Evolutionary conservation across 2,797 vertebrate genomes (phyloP).

Genomic region (Zenarchopterus dispar): DNA sequence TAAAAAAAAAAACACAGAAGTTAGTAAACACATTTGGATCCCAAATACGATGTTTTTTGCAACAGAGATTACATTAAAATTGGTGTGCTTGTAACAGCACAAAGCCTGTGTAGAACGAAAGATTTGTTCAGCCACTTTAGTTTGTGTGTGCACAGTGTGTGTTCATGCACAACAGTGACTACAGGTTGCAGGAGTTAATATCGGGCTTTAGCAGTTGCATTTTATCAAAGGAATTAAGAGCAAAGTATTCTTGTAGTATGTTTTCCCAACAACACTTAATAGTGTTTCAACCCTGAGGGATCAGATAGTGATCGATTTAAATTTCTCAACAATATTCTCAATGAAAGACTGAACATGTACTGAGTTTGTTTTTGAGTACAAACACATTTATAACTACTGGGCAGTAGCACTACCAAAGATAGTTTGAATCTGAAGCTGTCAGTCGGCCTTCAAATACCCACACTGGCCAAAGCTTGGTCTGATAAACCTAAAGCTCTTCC

Average conservation of each 20-base stretch:
- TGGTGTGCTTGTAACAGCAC: neutral
- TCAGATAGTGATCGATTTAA: neutral
- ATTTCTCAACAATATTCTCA: neutral
- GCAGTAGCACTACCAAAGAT: neutral
- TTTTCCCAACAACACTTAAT: neutral
- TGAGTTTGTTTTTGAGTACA: neutral
- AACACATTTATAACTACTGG: neutral
- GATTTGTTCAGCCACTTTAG: too few relatives aligned
- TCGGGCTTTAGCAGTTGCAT: neutral
- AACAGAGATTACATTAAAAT: neutral
- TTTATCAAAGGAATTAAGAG: neutral
- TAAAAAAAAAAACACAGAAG: neutral
- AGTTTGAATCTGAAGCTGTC: constrained; percentile 27
- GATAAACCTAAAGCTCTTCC: constrained; percentile 59
- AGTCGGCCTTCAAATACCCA: constrained; percentile 35
- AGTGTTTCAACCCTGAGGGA: neutral
- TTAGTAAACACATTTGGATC: neutral
- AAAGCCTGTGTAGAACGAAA: too few relatives aligned
- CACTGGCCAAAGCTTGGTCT: constrained; percentile 40
- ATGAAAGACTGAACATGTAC: too few relatives aligned
- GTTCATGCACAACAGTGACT: too few relatives aligned
- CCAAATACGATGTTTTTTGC: too few relatives aligned
- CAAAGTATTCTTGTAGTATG: neutral
- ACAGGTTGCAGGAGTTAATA: neutral
- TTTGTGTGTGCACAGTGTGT: too few relatives aligned